Evolutionary conservation across 2,888 invertebrate species (phyloP).

Genomic region (Gasteruption jaculator): DNA sequence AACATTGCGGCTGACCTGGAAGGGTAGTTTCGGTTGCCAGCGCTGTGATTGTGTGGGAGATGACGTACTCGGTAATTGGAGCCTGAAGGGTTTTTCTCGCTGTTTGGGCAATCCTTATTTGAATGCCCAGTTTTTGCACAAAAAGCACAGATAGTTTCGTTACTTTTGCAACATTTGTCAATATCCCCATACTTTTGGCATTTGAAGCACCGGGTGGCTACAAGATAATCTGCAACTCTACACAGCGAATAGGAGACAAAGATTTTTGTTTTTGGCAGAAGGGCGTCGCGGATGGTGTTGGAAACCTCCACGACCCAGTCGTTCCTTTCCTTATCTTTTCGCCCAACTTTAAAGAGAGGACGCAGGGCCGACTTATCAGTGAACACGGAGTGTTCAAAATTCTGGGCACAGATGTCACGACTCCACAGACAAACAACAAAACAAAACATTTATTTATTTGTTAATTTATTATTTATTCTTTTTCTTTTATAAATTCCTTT

Average conservation of each 20-base stretch:
- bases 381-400: no score
- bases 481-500: no score
- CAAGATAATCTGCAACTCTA: conserved; percentile 1
- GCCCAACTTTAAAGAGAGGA: conserved; percentile 11
- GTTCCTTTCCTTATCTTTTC: neutral
- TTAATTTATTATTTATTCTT: no score
- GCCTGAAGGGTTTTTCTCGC: neutral
- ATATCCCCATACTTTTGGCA: conserved; percentile 6
- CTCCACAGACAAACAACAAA: no score
- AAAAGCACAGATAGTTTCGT: neutral
- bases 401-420: no score
- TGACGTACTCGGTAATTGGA: no score
- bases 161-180: neutral
- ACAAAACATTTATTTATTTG: no score
- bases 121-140: conserved; percentile 1
- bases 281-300: neutral
- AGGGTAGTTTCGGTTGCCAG: no score
- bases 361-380: no score
- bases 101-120: neutral
- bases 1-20: no score
- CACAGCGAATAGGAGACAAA: neutral
- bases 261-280: neutral
- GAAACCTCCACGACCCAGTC: conserved; percentile 8
- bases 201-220: conserved; percentile 3
- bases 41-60: no score